Conservation (phyloP, 2,113 vertebrate genomes). For the Carassius carassius region DNA sequence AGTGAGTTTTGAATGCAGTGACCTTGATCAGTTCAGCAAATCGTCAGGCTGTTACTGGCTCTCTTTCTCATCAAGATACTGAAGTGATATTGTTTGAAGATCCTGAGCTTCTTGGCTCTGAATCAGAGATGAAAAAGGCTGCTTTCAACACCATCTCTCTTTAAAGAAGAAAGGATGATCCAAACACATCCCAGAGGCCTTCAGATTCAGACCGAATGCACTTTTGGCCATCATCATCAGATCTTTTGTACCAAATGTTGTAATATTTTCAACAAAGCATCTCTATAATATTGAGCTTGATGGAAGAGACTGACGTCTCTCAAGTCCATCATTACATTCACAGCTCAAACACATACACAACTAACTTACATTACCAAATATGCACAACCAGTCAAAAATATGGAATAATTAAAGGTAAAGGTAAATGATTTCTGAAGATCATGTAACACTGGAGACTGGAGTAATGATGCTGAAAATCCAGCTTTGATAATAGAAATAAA, state of each 20-base stretch:
- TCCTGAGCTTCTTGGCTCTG: neutral
- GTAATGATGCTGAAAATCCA: too few species aligned
- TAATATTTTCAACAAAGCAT: neutral
- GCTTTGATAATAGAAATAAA: too few species aligned
- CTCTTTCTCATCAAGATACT: neutral
- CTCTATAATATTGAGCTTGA: neutral
- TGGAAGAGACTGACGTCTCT: too few species aligned
- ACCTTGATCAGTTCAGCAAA: neutral
- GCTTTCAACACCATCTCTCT: neutral
- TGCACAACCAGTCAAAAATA: too few species aligned
- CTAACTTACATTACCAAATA: too few species aligned
- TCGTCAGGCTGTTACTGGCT: neutral
- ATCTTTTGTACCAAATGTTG: neutral
- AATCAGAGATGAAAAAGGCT: neutral
- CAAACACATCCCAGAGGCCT: neutral
- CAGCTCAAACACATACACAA: too few species aligned
- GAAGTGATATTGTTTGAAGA: neutral
- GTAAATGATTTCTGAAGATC: too few species aligned
- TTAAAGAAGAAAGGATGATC: neutral
- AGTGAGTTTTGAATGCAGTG: neutral
- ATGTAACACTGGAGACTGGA: too few species aligned
- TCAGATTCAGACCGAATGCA: neutral
- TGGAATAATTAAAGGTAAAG: too few species aligned
- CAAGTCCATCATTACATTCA: too few species aligned
- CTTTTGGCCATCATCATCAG: neutral